These are phyloP conservation scores for Cardinalis cardinalis DNA, from an alignment of 2,113 vertebrate genomes.

Conservation along the genomic window DNA sequence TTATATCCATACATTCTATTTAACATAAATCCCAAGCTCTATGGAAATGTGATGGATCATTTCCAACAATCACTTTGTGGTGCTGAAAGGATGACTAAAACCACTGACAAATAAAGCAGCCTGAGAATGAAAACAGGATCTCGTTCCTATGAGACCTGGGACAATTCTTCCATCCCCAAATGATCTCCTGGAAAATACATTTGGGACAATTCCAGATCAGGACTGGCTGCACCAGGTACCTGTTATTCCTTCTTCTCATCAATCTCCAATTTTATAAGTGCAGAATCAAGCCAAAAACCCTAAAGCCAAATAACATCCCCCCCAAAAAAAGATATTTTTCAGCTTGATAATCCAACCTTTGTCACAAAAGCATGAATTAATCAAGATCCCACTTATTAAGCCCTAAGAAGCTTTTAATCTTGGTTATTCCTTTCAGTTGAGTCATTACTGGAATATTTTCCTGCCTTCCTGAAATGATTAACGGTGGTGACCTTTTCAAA, in stretches of 20 bases:
- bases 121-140: neutral
- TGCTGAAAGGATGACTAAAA: neutral
- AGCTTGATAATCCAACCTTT: neutral
- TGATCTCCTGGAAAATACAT: neutral
- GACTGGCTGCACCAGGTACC: neutral
- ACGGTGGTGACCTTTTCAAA: slow-evolving; percentile 29
- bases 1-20: neutral
- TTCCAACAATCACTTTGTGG: neutral
- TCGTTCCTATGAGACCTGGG: neutral
- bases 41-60: neutral
- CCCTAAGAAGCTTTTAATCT: slow-evolving; percentile 2
- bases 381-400: neutral
- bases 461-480: slow-evolving; percentile 35
- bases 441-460: slow-evolving; percentile 4
- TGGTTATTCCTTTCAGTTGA: slow-evolving; percentile 14
- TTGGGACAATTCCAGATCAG: neutral
- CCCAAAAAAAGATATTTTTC: rapidly evolving
- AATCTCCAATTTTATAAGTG: neutral
- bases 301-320: neutral
- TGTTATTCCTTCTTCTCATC: neutral
- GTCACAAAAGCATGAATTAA: neutral
- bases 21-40: neutral
- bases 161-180: neutral
- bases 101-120: neutral
- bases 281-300: neutral